phyloP scores from a whole-genome alignment of 2,113 vertebrate genomes.

The Daphoenositta chrysoptera region DNA sequence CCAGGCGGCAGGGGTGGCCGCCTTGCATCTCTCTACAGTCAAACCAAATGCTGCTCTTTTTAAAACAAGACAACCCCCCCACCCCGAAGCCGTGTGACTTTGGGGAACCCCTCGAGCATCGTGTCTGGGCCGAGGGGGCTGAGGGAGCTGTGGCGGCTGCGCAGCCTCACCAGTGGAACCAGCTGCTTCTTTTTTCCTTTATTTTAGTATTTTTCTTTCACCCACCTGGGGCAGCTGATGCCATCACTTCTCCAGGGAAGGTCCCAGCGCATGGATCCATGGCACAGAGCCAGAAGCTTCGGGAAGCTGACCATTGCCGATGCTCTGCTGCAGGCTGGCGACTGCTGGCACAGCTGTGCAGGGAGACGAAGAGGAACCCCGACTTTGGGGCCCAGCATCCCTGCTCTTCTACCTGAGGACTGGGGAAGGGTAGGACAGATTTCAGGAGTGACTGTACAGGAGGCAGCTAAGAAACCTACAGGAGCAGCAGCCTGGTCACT shows the following conservation, averaged over 20 bases:
- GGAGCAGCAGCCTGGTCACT: background rate
- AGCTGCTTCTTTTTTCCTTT: background rate
- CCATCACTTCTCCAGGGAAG: fast-evolving
- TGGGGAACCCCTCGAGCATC: background rate
- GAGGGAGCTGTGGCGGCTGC: background rate
- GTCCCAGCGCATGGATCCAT: background rate
- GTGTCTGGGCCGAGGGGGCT: fast-evolving
- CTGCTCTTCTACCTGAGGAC: background rate
- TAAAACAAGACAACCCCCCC: background rate
- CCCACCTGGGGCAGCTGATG: background rate
- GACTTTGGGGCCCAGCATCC: fast-evolving
- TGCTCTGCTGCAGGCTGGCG: background rate
- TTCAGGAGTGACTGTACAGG: background rate
- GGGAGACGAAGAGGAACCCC: background rate
- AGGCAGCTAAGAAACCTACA: background rate
- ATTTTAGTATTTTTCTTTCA: background rate
- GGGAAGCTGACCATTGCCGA: fast-evolving
- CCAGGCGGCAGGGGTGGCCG: background rate
- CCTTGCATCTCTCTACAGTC: conserved; percentile 9
- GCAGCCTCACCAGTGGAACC: background rate
- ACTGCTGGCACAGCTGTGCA: background rate
- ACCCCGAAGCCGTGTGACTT: fast-evolving
- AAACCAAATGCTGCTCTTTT: conserved; percentile 66
- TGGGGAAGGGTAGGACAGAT: background rate
- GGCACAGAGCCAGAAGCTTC: background rate